Percentiles rank a stretch among this genome's conserved stretches.
phyloP scores from a whole-genome alignment of 2,797 vertebrate species.

The Emydoidea blandingii region DNA sequence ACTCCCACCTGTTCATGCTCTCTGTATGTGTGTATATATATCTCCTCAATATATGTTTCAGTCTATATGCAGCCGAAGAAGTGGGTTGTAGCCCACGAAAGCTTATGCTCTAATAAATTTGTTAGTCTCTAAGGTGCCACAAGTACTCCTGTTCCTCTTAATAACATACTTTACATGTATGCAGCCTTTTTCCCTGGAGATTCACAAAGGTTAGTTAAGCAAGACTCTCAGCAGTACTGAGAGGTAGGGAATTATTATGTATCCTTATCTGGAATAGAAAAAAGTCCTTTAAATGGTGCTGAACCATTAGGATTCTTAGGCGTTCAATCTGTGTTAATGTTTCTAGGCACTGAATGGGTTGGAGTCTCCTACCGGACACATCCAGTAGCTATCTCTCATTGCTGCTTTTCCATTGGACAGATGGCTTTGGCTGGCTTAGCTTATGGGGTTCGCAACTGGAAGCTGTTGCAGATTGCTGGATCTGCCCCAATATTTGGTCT shows the following conservation, averaged over 20 bases:
- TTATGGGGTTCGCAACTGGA: conserved; percentile 88
- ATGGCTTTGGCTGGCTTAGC: conserved; percentile 87
- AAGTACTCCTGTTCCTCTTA: no score
- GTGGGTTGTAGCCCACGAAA: no score
- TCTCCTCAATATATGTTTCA: no score
- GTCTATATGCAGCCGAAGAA: no score
- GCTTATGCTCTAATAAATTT: no score
- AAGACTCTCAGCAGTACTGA: not conserved
- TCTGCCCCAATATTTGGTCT: conserved; percentile 79
- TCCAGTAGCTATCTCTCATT: conserved; percentile 82
- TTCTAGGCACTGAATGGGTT: conserved; percentile 89
- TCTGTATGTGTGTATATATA: no score
- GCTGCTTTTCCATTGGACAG: conserved; percentile 80
- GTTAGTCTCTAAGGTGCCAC: no score
- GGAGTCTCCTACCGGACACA: conserved; percentile 83
- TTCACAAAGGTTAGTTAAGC: not conserved
- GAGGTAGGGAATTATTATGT: not conserved
- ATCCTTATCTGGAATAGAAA: not conserved
- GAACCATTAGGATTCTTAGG: no score
- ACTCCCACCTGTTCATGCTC: no score
- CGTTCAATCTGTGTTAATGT: not conserved
- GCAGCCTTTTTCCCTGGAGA: no score
- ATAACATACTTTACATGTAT: no score
- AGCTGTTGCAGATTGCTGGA: conserved; percentile 85
- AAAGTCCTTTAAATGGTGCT: rapidly evolving